A percentile compares a stretch with the other conserved stretches of the same genome.
phyloP scores from a whole-genome alignment of 1,140 invertebrate genomes.

The Geopemphigus sp. region DNA sequence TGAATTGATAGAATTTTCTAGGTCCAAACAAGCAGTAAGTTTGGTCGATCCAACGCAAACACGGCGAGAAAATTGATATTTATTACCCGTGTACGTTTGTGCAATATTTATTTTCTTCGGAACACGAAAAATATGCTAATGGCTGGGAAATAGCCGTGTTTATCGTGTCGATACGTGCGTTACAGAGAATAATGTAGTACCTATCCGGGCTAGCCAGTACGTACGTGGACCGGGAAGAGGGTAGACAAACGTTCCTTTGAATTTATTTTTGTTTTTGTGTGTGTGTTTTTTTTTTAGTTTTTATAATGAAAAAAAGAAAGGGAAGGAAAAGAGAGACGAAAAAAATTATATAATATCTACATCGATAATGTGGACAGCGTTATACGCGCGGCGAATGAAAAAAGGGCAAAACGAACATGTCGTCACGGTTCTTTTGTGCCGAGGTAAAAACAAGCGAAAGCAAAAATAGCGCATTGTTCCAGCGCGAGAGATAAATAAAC shows the following conservation, averaged over 20 bases:
- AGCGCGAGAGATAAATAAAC: not conserved
- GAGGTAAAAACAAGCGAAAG: slow-evolving; percentile 8
- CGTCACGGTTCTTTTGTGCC: slow-evolving; percentile 23
- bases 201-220: not conserved
- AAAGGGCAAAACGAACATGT: slow-evolving; percentile 13
- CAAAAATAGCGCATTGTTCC: slow-evolving; percentile 12
- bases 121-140: slow-evolving; percentile 10
- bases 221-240: no score
- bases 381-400: not conserved
- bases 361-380: not conserved
- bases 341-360: not conserved
- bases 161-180: slow-evolving; percentile 3
- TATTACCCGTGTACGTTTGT: not conserved
- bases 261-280: no score
- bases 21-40: no score
- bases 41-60: no score
- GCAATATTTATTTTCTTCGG: slow-evolving; percentile 15
- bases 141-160: not conserved
- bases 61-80: not conserved
- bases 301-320: no score
- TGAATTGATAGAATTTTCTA: no score
- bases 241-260: no score
- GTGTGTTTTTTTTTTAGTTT: no score
- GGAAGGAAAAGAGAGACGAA: not conserved
- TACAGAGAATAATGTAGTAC: slow-evolving; percentile 28